Evolutionary conservation across 2,797 vertebrate genomes (phyloP).

Genomic region (Dendrocincla tyrannina): DNA sequence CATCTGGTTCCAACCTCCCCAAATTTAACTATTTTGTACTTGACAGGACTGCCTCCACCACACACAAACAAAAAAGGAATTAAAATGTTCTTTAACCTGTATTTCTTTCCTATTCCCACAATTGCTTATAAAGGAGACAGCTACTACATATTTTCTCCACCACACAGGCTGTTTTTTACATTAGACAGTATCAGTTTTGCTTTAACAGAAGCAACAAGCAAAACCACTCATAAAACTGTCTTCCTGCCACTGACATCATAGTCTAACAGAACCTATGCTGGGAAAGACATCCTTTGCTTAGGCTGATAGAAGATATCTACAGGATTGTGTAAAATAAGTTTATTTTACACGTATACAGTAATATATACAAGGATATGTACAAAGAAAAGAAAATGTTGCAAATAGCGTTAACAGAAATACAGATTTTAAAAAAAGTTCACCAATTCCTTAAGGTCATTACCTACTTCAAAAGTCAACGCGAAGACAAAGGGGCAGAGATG

Average conservation of each 20-base stretch:
- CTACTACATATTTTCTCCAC: constrained; percentile 7
- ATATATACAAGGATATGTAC: neutral
- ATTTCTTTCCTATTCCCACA: neutral
- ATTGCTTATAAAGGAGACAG: neutral
- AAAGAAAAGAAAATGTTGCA: neutral
- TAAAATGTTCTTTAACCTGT: neutral
- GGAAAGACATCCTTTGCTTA: constrained; percentile 43
- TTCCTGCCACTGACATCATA: constrained; percentile 66
- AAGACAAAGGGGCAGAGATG: neutral
- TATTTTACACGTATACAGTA: neutral
- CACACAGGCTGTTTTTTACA: constrained; percentile 36
- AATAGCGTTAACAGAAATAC: neutral
- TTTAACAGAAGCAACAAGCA: constrained; percentile 42
- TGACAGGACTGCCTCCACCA: neutral
- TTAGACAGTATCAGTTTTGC: constrained; percentile 39
- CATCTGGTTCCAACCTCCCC: neutral
- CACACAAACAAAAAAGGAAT: neutral
- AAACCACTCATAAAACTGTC: constrained; percentile 68
- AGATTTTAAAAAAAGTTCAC: neutral
- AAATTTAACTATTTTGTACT: neutral
- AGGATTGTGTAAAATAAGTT: neutral
- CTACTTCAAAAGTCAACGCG: neutral
- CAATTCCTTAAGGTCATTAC: neutral
- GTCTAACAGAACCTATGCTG: neutral
- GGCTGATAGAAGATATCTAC: neutral